Base-by-base conservation (phyloP, 1,140 invertebrate genomes). In the Gonatopus flavifemur region DNA sequence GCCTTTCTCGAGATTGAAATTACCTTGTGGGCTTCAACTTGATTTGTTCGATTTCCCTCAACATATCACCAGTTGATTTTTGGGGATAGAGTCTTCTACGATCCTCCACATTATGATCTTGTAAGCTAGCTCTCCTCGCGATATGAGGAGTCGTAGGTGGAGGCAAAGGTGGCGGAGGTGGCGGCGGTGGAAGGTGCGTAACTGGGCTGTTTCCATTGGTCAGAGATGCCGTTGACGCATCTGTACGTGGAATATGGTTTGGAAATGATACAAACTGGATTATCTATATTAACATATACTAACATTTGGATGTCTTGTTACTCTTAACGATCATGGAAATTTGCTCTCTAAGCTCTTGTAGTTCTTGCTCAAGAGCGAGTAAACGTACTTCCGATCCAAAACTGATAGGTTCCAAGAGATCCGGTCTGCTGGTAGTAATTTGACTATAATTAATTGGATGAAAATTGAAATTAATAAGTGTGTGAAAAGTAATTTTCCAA, bases 311-410 rank as follows among this genome's bases (percentile, higher is more conserved):
- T 33, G 56, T 40, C 62, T 66, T 70, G 18, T 64, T 69, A 49
- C 22, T 67, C 66, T 77, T 73, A 12, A 78, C 73, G 36, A 78
- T 78, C 38, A 65, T 59, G 16, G 73, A 75, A 19, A 78, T 67
- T 66, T 77, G 74, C 63, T 76, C 67, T 48, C 69, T 64, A 18
- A 78, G 59, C 46, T 77, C 76, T 54, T 78, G 76, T 32, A 78
- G 63, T 51, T 78, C 69, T 49, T 77, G 74, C 33, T 78, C 76
- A 8, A 78, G 48, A 8, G 76, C 76, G 8, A 78, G 64, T 41
- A 78, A 66, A 15, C 76, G 60, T 3, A 78, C 66, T 67, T 78
- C 76, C 3, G 76, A 78, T 28, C 75, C 76, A 64, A 78, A 78
- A 64, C 71, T 78, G 16, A 78, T 76, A 42, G 75, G 74, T 50